Conservation (phyloP, 2,797 vertebrate genomes). For the Leontopithecus rosalia region DNA sequence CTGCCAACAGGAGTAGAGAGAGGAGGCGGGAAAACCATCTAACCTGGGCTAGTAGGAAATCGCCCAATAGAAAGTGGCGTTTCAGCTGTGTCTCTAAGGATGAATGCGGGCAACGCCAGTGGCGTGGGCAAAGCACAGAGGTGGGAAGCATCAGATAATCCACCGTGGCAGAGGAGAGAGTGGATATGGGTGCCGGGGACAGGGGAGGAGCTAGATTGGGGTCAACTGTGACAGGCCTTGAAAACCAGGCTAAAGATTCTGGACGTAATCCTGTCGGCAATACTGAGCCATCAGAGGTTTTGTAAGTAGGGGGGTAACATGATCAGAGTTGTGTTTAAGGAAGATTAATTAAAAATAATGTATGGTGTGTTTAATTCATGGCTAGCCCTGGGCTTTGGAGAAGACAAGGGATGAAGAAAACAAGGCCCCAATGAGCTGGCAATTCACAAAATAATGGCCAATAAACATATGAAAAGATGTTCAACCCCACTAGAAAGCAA, state of each 20-base stretch:
- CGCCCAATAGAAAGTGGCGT: not conserved
- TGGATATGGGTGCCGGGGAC: not conserved
- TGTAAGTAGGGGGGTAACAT: conserved; percentile 67
- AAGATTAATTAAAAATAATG: conserved; percentile 79
- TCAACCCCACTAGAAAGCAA: conserved; percentile 37
- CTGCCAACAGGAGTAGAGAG: not conserved
- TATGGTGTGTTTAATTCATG: conserved; percentile 71
- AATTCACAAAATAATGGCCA: conserved; percentile 68
- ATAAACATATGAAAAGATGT: conserved; percentile 73
- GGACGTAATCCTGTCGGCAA: conserved; percentile 49
- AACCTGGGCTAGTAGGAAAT: not conserved
- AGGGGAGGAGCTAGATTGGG: not conserved
- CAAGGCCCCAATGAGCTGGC: conserved; percentile 56
- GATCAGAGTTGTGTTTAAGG: conserved; percentile 74
- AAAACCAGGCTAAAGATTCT: conserved; percentile 43
- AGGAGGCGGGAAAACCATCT: not conserved
- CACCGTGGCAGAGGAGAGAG: not conserved
- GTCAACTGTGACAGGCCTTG: not conserved
- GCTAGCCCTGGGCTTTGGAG: conserved; percentile 69
- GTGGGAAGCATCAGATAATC: not conserved
- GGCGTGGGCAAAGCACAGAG: not conserved
- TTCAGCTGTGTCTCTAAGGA: not conserved
- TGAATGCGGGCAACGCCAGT: not conserved
- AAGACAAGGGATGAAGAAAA: conserved; percentile 60
- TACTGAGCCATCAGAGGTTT: conserved; percentile 66